Percentiles rank a stretch among this genome's conserved stretches.
Evolutionary conservation across 2,113 vertebrate species (phyloP).

Genomic region (Cercopithecus mona): DNA sequence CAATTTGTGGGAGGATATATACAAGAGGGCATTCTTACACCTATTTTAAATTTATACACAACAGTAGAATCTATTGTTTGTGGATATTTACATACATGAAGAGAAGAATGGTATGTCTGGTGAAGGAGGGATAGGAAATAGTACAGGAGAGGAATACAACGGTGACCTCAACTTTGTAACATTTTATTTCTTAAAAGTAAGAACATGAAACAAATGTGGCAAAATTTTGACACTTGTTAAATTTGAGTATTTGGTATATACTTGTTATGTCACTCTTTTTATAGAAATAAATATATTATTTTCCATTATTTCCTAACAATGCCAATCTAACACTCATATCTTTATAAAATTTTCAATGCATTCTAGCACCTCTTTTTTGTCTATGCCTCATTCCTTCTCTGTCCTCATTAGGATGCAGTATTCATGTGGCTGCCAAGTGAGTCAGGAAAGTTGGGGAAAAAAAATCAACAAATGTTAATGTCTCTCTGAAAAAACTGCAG

Average conservation of each 20-base stretch:
- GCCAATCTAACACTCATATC: neutral
- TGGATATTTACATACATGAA: neutral
- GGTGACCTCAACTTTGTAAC: neutral
- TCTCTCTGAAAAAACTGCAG: neutral
- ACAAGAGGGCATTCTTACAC: neutral
- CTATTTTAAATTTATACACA: neutral
- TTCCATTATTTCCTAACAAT: slow-evolving; percentile 34
- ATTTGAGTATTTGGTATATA: neutral
- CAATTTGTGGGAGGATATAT: neutral
- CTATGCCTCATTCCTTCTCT: neutral
- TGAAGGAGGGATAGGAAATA: neutral
- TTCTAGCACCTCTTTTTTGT: neutral
- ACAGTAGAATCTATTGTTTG: neutral
- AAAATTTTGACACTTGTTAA: neutral
- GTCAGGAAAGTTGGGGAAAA: neutral
- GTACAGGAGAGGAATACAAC: no score
- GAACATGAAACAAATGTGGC: neutral
- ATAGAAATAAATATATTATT: neutral
- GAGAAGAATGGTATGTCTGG: neutral
- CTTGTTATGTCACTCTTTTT: neutral
- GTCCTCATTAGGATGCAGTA: neutral
- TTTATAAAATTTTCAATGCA: neutral
- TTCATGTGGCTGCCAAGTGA: neutral
- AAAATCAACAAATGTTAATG: neutral
- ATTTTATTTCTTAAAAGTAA: slow-evolving; percentile 25